Evolutionary conservation across 1,140 invertebrate genomes (phyloP), one percentile per base, ranked within the genome.

Genomic region (Himalopsyche phryganea): DNA sequence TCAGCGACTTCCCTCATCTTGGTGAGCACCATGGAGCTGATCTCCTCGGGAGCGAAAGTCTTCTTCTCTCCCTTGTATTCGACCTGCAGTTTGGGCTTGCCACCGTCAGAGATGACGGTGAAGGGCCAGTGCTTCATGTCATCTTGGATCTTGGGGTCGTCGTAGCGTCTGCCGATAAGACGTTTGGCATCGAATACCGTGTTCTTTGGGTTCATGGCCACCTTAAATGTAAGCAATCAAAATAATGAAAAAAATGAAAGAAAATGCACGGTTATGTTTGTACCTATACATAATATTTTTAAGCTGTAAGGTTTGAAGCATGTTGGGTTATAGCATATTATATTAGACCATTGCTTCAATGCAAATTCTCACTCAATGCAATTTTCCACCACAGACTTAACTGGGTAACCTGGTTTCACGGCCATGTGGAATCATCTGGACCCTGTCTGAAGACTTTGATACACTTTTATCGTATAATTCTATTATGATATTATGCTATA

Each of bases 161-260:
- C 83, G 66, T 84, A 92, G 65, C 82, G 81, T 23, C 90, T 79
- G 2, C 90, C 90, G 56, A 92, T 90, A 2, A 86, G 71, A 33
- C 90, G 81, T 73, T 92, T 92, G 19, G 90, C 88, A 77, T 93
- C 90, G 66, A 90, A 91, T 11, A 91, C 84, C 1, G 90, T 93
- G 69, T 94, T 94, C 61, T 79, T 78, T 11, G 91, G 90, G 72
- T 94, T 94, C 85, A 91, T 89, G 6, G 90, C 86, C 35, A 81
- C 79, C 80, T 83, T 61, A 64, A 72, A 63, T 42, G 63, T 41
- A 28, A 28, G 3, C 4, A 28, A 3, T 28, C 23, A 49, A 13
- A 9, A 44, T 38, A 11, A 44, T 50, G 11, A 32, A 40, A 38
- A 35, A 35, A 6, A 35, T n/a, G n/a, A 35, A 35, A 35, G 33